Evolutionary conservation across 2,113 vertebrate genomes (phyloP).

Genomic region (Tachysurus fulvidraco): DNA sequence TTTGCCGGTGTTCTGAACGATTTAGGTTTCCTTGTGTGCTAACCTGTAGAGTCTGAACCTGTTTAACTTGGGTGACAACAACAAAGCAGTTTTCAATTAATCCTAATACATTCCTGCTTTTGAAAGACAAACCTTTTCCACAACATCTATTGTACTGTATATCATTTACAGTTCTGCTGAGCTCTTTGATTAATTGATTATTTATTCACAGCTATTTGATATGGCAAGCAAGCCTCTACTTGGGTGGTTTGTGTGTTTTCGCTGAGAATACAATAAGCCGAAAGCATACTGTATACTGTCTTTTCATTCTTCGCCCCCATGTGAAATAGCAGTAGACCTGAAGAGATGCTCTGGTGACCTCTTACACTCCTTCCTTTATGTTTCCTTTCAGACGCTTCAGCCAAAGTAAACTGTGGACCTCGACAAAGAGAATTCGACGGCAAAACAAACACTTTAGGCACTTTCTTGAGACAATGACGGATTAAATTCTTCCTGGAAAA

Average conservation of each 20-base stretch:
- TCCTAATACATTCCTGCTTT: background rate
- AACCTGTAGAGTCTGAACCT: background rate
- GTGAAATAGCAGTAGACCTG: background rate
- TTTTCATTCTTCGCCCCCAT: background rate
- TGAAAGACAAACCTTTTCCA: background rate
- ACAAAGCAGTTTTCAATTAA: background rate
- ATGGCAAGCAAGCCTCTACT: constrained; percentile 1
- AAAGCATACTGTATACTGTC: background rate
- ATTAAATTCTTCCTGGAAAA: constrained; percentile 28
- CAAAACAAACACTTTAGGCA: background rate
- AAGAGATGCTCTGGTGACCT: constrained; percentile 7
- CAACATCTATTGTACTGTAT: background rate
- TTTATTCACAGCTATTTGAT: background rate
- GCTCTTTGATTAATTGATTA: constrained; percentile 1
- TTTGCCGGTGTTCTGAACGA: background rate
- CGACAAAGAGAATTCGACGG: constrained; percentile 18
- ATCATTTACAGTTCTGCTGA: background rate
- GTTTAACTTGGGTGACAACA: constrained; percentile 6
- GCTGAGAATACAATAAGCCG: background rate
- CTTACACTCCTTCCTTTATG: constrained; percentile 6
- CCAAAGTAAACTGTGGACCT: constrained; percentile 10
- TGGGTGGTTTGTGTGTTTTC: constrained; percentile 27
- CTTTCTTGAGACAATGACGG: background rate
- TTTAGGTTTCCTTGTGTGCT: background rate
- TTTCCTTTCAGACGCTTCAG: constrained; percentile 13